Evolutionary conservation across 2,113 vertebrate species (phyloP), one percentile per base, ranked within the genome.

Genomic region (Astatoreochromis straeleni): DNA sequence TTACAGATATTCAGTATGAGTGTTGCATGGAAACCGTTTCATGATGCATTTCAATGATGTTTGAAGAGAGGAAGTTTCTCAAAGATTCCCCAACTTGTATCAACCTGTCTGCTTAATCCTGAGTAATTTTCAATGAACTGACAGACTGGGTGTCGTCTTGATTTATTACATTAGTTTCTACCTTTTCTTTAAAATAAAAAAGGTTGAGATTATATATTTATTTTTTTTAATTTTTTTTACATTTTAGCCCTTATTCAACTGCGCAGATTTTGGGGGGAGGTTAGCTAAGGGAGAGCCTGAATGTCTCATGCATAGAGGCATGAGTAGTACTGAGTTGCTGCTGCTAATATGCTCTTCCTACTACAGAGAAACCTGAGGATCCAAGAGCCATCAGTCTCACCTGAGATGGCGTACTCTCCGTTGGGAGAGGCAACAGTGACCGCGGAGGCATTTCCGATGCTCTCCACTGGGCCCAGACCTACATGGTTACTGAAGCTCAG

Each of bases 401-500:
- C 98, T 96, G 98, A 99, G 93, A 99, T 97, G 78, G 98, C 96
- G 13, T 98, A 98, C 82, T 99, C 98, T 65, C 98, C 99, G 5
- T 96, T 99, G 1, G 98, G 97, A 14, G 98, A 99, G 2, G 98
- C 97, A 2, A 99, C 97, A 0, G 98, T 99, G 90, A 99, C 97
- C 16, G 99, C 97, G 0, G 98, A 99, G 2, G 98, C 98, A 3
- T 99, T 99, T 57, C 99, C 99, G 14, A 99, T 98, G 83, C 98
- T 99, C 96, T 99, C 98, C 47, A 99, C 97, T 0, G 98, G 97
- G 1, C 99, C 99, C 24, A 99, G 96, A 2, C 98, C 98, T 6
- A 99, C 97, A 0, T 99, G 98, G 80, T 98, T 99, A 87, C 98
- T 98, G 96, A 99, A 99, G 94, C 99, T 99, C 31, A 99, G 96